A percentile compares a stretch with the other conserved stretches of the same genome.
These are phyloP conservation scores for Rhopalosiphum nymphaeae DNA, from an alignment of 2,888 invertebrate genomes.

Conservation along the genomic window DNA sequence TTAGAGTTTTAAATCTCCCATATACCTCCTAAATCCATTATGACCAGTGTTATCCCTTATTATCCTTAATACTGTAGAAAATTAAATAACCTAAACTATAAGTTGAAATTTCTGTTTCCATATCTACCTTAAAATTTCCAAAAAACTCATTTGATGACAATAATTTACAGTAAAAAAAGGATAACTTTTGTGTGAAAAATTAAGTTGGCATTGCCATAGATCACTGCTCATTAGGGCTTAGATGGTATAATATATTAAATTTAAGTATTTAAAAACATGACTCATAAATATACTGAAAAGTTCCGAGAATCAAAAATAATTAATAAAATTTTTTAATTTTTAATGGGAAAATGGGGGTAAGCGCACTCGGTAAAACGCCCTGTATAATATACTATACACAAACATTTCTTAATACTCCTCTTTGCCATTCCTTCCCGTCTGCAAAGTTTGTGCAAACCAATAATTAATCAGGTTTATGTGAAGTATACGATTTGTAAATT, in stretches of 20 bases:
- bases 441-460: background rate
- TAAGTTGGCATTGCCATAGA: accelerated
- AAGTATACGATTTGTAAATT: background rate
- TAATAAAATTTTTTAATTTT: background rate
- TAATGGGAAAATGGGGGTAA: background rate
- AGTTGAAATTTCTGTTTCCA: background rate
- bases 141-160: background rate
- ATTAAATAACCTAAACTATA: background rate
- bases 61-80: background rate
- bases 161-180: background rate
- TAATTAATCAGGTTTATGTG: background rate
- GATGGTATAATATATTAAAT: background rate
- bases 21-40: background rate
- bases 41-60: background rate
- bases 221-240: background rate
- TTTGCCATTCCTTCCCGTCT: background rate
- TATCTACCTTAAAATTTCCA: background rate
- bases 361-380: background rate
- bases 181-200: background rate
- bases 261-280: background rate
- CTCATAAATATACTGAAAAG: background rate
- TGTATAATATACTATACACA: background rate
- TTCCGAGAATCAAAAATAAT: background rate
- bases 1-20: background rate
- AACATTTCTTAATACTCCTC: background rate